These are phyloP conservation scores for Cynopterus sphinx DNA, from an alignment of 2,797 vertebrate genomes.

Conservation along the genomic window DNA sequence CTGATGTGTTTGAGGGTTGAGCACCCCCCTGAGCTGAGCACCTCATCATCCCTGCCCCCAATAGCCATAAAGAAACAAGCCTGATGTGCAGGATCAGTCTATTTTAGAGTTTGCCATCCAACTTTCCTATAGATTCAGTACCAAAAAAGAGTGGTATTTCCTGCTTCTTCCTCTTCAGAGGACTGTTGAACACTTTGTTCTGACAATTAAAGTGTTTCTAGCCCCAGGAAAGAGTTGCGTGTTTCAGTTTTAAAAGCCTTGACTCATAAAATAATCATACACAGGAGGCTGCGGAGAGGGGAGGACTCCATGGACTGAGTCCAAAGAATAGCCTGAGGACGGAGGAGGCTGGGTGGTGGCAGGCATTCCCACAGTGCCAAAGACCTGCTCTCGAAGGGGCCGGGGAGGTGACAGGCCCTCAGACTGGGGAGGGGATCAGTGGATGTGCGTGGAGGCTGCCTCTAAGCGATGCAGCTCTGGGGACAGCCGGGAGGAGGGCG, in stretches of 20 bases:
- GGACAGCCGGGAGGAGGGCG: too few relatives aligned
- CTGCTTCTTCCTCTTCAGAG: not conserved
- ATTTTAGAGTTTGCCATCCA: not conserved
- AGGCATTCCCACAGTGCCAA: too few relatives aligned
- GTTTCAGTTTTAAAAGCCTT: constrained; percentile 34
- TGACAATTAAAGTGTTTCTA: not conserved
- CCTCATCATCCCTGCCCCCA: not conserved
- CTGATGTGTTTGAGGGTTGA: not conserved
- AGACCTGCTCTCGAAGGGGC: too few relatives aligned
- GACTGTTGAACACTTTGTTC: not conserved
- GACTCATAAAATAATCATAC: constrained; percentile 43
- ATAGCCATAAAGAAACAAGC: not conserved
- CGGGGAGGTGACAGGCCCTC: too few relatives aligned
- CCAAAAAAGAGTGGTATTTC: not conserved
- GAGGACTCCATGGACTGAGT: not conserved
- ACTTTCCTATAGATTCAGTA: not conserved
- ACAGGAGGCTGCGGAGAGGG: not conserved
- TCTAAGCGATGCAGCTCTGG: too few relatives aligned
- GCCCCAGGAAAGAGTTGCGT: not conserved
- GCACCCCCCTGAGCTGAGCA: not conserved
- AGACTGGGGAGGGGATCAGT: too few relatives aligned
- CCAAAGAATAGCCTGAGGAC: not conserved
- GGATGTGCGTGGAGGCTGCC: too few relatives aligned
- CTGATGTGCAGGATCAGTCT: not conserved
- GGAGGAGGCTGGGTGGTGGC: not conserved